phyloP scores from a whole-genome alignment of 2,113 vertebrate genomes.

The Chaetodon auriga region DNA sequence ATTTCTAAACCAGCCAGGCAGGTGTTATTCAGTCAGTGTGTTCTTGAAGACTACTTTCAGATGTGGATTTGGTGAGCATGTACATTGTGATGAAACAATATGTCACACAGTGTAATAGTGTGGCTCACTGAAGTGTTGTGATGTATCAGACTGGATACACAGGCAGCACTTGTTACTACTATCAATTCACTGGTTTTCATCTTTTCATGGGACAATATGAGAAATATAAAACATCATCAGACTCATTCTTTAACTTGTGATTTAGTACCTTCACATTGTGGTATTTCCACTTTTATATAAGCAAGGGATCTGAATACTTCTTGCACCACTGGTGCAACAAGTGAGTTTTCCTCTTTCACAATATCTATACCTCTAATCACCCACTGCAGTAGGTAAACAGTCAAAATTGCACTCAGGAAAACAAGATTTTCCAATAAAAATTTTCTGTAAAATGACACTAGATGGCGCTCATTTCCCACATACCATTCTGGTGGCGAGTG shows the following conservation, averaged over 20 bases:
- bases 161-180: too few species aligned
- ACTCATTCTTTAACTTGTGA: background rate
- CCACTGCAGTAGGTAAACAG: background rate
- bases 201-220: too few species aligned
- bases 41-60: background rate
- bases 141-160: background rate
- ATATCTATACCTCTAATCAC: background rate
- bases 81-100: background rate
- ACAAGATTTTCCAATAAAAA: background rate
- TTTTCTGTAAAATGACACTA: slow-evolving; percentile 45
- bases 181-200: too few species aligned
- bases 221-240: background rate
- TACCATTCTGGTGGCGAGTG: background rate
- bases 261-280: background rate
- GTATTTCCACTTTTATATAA: background rate
- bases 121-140: too few species aligned
- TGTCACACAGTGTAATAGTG: background rate
- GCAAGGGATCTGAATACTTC: background rate
- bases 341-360: background rate
- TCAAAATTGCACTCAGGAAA: background rate
- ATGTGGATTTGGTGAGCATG: background rate
- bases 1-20: background rate
- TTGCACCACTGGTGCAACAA: background rate
- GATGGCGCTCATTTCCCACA: slow-evolving; percentile 55
- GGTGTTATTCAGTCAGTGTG: background rate